Percentiles rank a stretch among this genome's conserved stretches.
Conservation (phyloP, 2,888 invertebrate genomes). For the Drosophila anceps region DNA sequence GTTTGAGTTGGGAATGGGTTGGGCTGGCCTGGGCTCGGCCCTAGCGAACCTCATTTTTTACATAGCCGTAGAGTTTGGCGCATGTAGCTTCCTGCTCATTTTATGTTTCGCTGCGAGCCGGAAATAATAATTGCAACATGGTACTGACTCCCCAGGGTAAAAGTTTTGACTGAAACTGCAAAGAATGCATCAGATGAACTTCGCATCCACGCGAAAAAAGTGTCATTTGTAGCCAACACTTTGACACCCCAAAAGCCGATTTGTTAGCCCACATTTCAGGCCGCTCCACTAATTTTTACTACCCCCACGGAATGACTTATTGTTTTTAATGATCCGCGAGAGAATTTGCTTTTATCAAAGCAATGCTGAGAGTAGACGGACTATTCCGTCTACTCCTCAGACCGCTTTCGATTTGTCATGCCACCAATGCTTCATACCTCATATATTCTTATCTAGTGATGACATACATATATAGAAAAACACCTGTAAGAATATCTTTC, state of each 20-base stretch:
- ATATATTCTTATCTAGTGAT: no score
- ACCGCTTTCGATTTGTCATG: no score
- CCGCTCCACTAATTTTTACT: slow-evolving; percentile 11
- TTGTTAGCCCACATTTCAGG: slow-evolving; percentile 7
- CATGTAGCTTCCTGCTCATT: slow-evolving; percentile 75
- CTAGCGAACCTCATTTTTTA: slow-evolving; percentile 32
- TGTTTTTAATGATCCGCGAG: slow-evolving; percentile 5
- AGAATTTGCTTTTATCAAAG: neutral
- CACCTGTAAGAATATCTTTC: no score
- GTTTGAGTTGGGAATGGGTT: slow-evolving; percentile 43
- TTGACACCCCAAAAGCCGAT: slow-evolving; percentile 2
- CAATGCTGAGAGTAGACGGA: no score
- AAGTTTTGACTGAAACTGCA: slow-evolving; percentile 16
- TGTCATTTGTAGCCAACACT: slow-evolving; percentile 35
- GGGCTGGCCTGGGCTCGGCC: neutral
- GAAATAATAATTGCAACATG: slow-evolving; percentile 80
- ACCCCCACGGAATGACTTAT: slow-evolving; percentile 3
- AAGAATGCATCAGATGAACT: slow-evolving; percentile 60
- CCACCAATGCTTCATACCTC: no score
- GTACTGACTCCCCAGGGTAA: slow-evolving; percentile 53
- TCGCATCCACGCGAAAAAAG: slow-evolving; percentile 45
- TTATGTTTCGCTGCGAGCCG: slow-evolving; percentile 74
- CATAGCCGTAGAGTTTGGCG: slow-evolving; percentile 51
- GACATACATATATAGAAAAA: no score
- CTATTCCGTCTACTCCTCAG: no score